Conservation (phyloP, 2,797 vertebrate species). For the Sandelia bainsii region DNA sequence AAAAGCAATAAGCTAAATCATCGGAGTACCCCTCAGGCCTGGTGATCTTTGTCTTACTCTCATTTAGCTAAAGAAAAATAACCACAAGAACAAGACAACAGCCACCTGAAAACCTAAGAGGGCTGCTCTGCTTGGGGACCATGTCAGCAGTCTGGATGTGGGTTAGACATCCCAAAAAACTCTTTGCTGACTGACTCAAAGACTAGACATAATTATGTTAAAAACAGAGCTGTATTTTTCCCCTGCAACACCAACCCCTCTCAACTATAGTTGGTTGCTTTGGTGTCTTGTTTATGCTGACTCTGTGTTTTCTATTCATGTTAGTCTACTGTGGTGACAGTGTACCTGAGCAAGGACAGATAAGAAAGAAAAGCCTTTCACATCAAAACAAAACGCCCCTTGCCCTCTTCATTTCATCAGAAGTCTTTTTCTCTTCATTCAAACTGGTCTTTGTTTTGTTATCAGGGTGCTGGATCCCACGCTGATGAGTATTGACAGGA, state of each 20-base stretch:
- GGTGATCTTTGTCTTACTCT: no score
- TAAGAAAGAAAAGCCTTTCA: conserved; percentile 62
- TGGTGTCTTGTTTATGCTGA: conserved; percentile 64
- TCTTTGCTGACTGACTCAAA: conserved; percentile 39
- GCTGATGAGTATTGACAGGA: conserved; percentile 73
- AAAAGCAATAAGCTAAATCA: background rate
- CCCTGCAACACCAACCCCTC: background rate
- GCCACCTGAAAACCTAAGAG: background rate
- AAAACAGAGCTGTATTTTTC: conserved; percentile 32
- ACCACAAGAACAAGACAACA: background rate
- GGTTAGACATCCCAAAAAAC: conserved; percentile 60
- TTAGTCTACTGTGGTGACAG: conserved; percentile 42
- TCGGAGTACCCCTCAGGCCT: no score
- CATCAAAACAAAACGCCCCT: conserved; percentile 52
- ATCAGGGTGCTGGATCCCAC: conserved; percentile 56
- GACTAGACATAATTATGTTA: conserved; percentile 47
- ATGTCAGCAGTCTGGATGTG: conserved; percentile 63
- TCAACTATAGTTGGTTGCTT: conserved; percentile 24
- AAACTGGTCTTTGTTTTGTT: conserved; percentile 62
- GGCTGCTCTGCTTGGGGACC: conserved; percentile 4
- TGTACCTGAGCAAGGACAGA: conserved; percentile 70
- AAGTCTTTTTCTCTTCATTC: conserved; percentile 34
- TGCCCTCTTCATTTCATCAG: conserved; percentile 26
- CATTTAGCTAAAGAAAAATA: background rate
- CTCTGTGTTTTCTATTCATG: conserved; percentile 67